Evolutionary conservation across 2,113 vertebrate genomes (phyloP).

Genomic region (Gavia stellata): DNA sequence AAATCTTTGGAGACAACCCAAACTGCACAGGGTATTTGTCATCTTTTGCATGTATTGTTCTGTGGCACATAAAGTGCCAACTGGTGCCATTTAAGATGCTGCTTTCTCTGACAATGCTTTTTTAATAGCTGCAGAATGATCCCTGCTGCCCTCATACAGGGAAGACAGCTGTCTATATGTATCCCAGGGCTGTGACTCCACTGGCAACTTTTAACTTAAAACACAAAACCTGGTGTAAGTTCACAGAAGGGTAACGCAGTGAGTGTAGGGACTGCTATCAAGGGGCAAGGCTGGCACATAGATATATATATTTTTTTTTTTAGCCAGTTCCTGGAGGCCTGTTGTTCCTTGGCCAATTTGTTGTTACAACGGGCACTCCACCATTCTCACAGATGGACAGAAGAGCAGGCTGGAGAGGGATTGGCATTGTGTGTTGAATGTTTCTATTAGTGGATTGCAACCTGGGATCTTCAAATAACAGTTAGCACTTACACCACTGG

Average conservation of each 20-base stretch:
- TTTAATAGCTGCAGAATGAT: neutral
- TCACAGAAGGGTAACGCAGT: neutral
- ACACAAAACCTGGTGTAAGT: neutral
- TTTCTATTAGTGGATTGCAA: neutral
- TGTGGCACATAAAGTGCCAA: neutral
- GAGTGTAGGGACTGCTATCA: neutral
- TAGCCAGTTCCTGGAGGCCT: neutral
- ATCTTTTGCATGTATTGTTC: neutral
- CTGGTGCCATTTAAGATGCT: neutral
- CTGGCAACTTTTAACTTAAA: neutral
- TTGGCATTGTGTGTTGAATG: neutral
- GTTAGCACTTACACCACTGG: neutral
- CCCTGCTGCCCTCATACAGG: neutral
- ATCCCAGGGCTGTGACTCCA: neutral
- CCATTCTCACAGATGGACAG: neutral
- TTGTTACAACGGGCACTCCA: neutral
- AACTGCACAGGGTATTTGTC: neutral
- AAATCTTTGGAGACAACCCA: neutral
- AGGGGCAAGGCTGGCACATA: neutral
- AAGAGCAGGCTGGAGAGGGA: neutral
- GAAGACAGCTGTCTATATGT: neutral
- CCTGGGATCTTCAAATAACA: neutral
- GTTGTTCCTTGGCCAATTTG: neutral
- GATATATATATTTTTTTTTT: neutral
- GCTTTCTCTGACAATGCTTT: neutral